These are phyloP conservation scores for Arremon brunneinucha DNA, from an alignment of 2,797 vertebrate genomes.

Conservation along the genomic window DNA sequence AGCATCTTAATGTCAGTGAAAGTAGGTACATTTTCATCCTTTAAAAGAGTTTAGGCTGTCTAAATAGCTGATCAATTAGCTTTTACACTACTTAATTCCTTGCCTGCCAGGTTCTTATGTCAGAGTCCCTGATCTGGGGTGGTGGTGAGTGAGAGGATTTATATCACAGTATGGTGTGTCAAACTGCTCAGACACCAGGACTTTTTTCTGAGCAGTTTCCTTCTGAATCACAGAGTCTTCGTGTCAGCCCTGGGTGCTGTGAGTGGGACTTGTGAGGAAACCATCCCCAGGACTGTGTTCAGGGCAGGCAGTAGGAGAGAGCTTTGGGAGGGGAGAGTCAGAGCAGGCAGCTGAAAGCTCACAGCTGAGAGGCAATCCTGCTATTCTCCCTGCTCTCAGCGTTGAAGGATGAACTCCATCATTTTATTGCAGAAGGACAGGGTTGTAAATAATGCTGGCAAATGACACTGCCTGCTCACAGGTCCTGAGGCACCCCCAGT, in stretches of 20 bases:
- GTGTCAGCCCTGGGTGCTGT: background rate
- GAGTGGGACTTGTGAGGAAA: background rate
- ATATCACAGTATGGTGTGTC: background rate
- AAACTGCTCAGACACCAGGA: background rate
- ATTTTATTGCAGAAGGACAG: background rate
- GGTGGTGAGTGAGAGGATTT: background rate
- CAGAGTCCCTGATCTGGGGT: background rate
- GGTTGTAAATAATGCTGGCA: background rate
- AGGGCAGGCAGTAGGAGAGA: background rate
- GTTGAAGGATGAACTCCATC: background rate
- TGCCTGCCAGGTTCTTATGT: background rate
- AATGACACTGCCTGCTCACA: background rate
- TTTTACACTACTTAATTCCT: background rate
- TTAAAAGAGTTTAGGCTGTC: background rate
- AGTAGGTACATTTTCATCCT: background rate
- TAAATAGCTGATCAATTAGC: background rate
- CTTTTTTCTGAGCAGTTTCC: background rate
- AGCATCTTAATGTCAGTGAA: background rate
- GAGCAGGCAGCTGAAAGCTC: background rate
- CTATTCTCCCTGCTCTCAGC: accelerated
- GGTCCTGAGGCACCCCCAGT: background rate
- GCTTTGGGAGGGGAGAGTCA: background rate
- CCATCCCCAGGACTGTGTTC: background rate
- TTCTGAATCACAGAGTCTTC: background rate
- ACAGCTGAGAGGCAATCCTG: background rate